Conservation (phyloP, 2,113 vertebrate genomes). For the Phodopus roborovskii region DNA sequence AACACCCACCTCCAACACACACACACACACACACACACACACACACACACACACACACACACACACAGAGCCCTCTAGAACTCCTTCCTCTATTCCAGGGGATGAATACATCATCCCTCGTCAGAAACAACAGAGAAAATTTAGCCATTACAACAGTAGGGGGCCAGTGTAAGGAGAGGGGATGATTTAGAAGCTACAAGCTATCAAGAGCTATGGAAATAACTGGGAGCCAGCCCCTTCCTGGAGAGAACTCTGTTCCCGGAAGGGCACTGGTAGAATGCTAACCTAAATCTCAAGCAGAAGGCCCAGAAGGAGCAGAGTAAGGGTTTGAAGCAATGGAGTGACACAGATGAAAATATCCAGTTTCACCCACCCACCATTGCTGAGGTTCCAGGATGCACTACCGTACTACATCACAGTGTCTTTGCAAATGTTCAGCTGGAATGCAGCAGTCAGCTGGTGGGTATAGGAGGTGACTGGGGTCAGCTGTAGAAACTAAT, state of each 20-base stretch:
- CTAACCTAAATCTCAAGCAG: background rate
- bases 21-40: no score
- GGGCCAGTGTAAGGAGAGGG: background rate
- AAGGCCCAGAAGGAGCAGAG: background rate
- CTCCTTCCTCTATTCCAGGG: background rate
- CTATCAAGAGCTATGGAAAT: background rate
- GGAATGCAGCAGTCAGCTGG: background rate
- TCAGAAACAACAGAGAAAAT: background rate
- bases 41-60: no score
- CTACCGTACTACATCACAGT: fast-evolving
- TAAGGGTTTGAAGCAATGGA: background rate
- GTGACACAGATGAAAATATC: background rate
- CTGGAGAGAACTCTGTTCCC: background rate
- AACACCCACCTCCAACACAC: fast-evolving
- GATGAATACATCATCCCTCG: background rate
- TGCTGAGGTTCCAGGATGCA: background rate
- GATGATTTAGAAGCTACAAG: background rate
- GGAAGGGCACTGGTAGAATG: background rate
- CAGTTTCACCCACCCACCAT: no score
- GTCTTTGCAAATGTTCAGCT: background rate
- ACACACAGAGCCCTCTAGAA: background rate
- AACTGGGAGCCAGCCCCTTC: background rate
- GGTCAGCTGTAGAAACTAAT: background rate
- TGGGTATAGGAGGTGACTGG: background rate
- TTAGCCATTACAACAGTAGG: background rate